Percentiles rank a stretch among this genome's conserved stretches.
phyloP scores from a whole-genome alignment of 2,113 vertebrate species.

The Saccopteryx leptura region DNA sequence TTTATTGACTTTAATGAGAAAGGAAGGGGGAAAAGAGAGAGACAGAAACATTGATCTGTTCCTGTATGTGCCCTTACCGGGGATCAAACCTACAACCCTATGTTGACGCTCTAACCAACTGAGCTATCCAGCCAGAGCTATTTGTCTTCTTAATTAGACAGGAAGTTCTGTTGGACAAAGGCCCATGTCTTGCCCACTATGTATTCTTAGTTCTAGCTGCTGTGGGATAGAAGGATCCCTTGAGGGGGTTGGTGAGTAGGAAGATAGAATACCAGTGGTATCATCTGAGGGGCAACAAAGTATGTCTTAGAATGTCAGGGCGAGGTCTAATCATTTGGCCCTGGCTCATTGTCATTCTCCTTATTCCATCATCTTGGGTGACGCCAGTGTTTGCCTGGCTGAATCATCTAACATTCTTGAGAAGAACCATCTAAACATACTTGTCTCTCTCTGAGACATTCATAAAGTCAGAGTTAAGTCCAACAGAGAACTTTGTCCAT shows the following conservation, averaged over 20 bases:
- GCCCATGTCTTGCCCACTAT: not conserved
- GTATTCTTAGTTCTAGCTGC: not conserved
- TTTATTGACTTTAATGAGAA: no score
- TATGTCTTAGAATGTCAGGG: not conserved
- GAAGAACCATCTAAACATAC: not conserved
- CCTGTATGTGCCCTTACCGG: no score
- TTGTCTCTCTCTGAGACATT: conserved; percentile 26
- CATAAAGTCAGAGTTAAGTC: not conserved
- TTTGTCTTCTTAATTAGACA: conserved; percentile 8
- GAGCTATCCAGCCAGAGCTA: no score
- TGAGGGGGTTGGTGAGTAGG: not conserved
- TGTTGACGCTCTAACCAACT: no score
- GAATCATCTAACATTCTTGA: conserved; percentile 21
- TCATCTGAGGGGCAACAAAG: not conserved
- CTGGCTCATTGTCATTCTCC: conserved; percentile 14
- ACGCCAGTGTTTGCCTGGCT: not conserved
- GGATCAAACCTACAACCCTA: no score
- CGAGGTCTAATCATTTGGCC: conserved; percentile 10
- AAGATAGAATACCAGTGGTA: not conserved
- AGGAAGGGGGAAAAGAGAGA: no score
- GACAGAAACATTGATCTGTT: no score
- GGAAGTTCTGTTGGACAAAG: not conserved
- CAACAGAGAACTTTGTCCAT: not conserved
- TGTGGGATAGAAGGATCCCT: not conserved
- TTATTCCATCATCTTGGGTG: conserved; percentile 9